Percentiles rank a stretch among this genome's conserved stretches.
phyloP scores from a whole-genome alignment of 2,888 invertebrate genomes.

The Willowsia nigromaculata region DNA sequence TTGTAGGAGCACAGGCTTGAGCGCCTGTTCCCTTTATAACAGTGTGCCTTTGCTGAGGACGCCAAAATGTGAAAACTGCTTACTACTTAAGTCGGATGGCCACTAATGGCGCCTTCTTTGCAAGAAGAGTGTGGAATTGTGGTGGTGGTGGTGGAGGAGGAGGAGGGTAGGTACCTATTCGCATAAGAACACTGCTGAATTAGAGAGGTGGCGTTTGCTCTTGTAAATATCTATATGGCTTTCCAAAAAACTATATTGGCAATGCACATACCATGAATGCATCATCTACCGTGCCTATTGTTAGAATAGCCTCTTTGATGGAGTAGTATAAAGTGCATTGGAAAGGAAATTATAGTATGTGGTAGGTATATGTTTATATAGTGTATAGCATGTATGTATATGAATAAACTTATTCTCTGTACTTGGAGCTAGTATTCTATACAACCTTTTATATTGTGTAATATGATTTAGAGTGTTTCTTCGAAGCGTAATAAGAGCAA shows the following conservation, averaged over 20 bases:
- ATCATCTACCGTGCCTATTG: too few relatives aligned
- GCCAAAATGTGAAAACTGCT: background rate
- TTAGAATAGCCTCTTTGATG: too few relatives aligned
- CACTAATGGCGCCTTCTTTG: constrained; percentile 26
- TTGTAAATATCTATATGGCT: background rate
- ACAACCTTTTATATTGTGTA: background rate
- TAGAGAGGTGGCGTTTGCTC: background rate
- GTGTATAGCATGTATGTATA: background rate
- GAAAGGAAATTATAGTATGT: too few relatives aligned
- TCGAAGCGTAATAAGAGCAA: background rate
- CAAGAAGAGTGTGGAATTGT: background rate
- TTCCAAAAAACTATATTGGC: background rate
- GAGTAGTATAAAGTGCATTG: too few relatives aligned
- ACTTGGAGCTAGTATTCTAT: background rate
- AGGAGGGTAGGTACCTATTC: background rate
- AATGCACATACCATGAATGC: too few relatives aligned
- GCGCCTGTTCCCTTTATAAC: background rate
- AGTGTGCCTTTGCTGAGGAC: background rate
- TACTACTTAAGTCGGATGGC: background rate
- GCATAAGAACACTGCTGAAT: background rate
- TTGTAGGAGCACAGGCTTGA: background rate
- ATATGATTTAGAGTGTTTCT: background rate
- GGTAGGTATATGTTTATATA: too few relatives aligned
- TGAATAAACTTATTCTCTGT: background rate
- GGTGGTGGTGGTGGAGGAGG: background rate